phyloP scores from a whole-genome alignment of 2,113 vertebrate genomes.

The Ceyx cyanopectus region DNA sequence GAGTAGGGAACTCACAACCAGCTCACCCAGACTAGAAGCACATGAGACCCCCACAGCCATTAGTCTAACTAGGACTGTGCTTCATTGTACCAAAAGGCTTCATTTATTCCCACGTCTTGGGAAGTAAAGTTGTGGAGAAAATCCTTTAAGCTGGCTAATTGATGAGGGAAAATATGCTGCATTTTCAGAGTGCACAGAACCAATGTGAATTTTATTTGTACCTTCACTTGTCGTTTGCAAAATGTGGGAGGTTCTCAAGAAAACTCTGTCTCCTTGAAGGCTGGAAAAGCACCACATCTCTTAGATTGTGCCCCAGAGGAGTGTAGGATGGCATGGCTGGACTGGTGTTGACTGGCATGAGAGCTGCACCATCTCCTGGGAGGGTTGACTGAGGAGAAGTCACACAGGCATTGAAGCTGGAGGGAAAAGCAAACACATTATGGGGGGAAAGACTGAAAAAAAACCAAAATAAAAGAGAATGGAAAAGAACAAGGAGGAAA shows the following conservation, averaged over 20 bases:
- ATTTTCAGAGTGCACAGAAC: not conserved
- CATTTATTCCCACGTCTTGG: not conserved
- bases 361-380: not conserved
- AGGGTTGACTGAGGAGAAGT: not conserved
- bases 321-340: not conserved
- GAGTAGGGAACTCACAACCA: not conserved
- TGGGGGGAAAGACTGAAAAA: not conserved
- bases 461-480: not conserved
- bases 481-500: not conserved
- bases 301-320: too few relatives aligned
- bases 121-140: accelerated
- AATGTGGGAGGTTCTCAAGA: not conserved
- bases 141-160: not conserved
- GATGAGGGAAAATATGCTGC: not conserved
- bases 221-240: not conserved
- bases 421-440: not conserved
- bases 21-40: not conserved
- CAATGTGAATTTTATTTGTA: not conserved
- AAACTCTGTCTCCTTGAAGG: not conserved
- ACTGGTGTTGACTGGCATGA: not conserved
- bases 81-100: not conserved
- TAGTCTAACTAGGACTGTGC: not conserved
- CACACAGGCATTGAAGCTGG: not conserved
- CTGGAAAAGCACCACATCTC: not conserved
- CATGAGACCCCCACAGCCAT: not conserved